Evolutionary conservation across 37 sponge, comb jelly and placozoan genomes (phyloP).

Genomic region (Mnemiopsis leidyi): DNA sequence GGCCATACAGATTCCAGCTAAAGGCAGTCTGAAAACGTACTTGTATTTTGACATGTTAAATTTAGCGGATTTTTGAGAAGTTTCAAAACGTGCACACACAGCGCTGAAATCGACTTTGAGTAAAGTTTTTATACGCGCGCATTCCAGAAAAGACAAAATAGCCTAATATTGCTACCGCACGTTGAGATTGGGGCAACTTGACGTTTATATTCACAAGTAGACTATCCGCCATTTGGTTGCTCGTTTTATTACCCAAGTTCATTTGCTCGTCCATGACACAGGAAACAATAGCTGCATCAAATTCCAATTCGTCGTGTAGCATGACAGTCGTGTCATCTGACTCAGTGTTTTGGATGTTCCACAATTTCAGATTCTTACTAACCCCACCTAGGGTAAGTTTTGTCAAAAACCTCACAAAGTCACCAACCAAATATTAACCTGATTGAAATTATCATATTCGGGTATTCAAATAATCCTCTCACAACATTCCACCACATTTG

Average conservation of each 20-base stretch:
- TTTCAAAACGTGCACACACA: slow-evolving; percentile 52
- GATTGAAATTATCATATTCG: no score
- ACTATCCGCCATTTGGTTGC: background rate
- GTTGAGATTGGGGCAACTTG: background rate
- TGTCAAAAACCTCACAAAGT: no score
- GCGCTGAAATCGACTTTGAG: slow-evolving; percentile 44
- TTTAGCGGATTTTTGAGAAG: background rate
- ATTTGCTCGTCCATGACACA: slow-evolving; percentile 72
- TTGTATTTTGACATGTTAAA: no score
- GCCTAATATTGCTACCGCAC: background rate
- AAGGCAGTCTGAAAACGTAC: no score
- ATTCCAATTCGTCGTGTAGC: slow-evolving; percentile 68
- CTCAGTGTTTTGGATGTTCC: slow-evolving; percentile 67
- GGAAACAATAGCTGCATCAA: slow-evolving; percentile 72
- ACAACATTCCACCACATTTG: no score
- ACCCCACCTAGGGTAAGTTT: slow-evolving; percentile 69
- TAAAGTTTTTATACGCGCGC: background rate
- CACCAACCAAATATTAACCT: no score
- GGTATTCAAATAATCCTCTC: no score
- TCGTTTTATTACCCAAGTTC: slow-evolving; percentile 67
- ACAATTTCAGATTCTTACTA: slow-evolving; percentile 71
- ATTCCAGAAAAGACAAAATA: background rate
- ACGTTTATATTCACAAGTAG: background rate
- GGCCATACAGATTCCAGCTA: no score
- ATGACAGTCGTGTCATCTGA: slow-evolving; percentile 62